phyloP scores from a whole-genome alignment of 2,888 invertebrate genomes.

The Agrotis puta region DNA sequence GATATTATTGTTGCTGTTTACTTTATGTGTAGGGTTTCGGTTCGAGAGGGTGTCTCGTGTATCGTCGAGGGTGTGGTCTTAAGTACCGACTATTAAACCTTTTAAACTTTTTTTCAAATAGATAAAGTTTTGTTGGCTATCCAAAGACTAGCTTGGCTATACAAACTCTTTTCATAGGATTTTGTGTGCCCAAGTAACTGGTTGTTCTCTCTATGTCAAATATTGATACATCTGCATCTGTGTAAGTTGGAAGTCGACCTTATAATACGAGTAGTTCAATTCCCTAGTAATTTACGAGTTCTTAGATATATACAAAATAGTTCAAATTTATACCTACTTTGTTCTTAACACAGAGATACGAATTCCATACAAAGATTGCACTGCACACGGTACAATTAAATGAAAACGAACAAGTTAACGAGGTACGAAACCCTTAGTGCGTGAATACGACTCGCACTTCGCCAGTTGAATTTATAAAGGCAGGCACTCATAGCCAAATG shows the following conservation, averaged over 20 bases:
- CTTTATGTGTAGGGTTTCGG: conserved; percentile 9
- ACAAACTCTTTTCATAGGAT: no score
- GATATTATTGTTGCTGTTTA: conserved; percentile 26
- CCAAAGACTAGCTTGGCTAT: no score
- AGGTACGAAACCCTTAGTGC: conserved; percentile 23
- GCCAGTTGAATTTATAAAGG: conserved; percentile 14
- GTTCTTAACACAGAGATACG: background rate
- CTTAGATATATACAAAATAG: background rate
- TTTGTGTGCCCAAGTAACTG: no score
- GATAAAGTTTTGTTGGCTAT: no score
- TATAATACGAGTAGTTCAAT: no score
- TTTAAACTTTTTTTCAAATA: no score
- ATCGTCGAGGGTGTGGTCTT: no score
- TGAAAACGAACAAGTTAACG: conserved; percentile 26
- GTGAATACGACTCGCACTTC: conserved; percentile 35
- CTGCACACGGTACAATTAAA: conserved; percentile 25
- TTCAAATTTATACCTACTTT: background rate
- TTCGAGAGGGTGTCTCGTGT: background rate
- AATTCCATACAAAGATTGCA: conserved; percentile 27
- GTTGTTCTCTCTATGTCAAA: no score
- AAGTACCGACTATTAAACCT: no score
- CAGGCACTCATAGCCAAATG: conserved; percentile 20
- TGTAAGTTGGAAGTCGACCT: no score
- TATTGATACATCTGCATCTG: no score
- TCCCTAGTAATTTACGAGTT: background rate